Conservation (phyloP, 1,140 invertebrate species). For the Polypedilum pembai region DNA sequence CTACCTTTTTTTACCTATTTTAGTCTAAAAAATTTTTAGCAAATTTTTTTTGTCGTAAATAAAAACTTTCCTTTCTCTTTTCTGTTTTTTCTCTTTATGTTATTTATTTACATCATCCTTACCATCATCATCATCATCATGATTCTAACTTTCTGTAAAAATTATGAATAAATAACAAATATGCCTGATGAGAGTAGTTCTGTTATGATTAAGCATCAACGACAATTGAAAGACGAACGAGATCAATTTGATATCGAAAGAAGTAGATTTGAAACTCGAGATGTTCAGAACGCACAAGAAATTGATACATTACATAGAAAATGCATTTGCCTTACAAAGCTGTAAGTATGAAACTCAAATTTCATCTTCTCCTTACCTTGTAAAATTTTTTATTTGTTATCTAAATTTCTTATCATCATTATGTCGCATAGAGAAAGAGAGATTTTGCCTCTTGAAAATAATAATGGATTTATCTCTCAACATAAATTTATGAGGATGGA, state of each 20-base stretch:
- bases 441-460: too few species aligned
- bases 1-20: too few species aligned
- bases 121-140: too few species aligned
- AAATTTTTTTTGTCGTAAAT: slow-evolving; percentile 6
- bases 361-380: neutral
- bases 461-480: neutral
- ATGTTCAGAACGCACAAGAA: slow-evolving; percentile 44
- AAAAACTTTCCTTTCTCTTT: neutral
- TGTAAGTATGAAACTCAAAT: slow-evolving; percentile 43
- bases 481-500: neutral
- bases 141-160: neutral
- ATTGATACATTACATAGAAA: slow-evolving; percentile 48
- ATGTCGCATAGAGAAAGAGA: too few species aligned
- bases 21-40: neutral
- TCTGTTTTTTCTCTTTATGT: too few species aligned
- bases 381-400: slow-evolving; percentile 14
- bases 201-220: slow-evolving; percentile 40
- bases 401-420: too few species aligned
- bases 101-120: too few species aligned
- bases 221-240: slow-evolving; percentile 42
- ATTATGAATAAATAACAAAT: neutral
- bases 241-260: slow-evolving; percentile 42
- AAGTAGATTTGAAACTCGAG: slow-evolving; percentile 40
- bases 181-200: slow-evolving; percentile 37
- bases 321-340: slow-evolving; percentile 47